These are phyloP conservation scores for Tachina grossa DNA, from an alignment of 2,888 invertebrate genomes.

Conservation along the genomic window DNA sequence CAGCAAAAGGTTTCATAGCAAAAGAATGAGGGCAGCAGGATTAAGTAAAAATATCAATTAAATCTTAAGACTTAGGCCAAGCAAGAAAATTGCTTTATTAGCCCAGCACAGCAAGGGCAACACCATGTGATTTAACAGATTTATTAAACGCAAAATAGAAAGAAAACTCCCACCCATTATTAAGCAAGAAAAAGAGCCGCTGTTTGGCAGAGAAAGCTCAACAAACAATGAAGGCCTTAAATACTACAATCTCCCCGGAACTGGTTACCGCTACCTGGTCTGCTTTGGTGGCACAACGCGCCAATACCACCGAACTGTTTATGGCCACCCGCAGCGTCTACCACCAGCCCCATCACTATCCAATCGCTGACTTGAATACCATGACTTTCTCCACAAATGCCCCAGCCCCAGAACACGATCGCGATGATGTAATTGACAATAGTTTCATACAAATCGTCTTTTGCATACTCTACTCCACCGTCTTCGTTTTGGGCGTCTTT, in stretches of 20 bases:
- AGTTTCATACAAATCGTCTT: conserved; percentile 80
- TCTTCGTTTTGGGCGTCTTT: conserved; percentile 92
- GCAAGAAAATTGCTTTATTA: too few species aligned
- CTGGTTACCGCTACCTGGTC: conserved; percentile 60
- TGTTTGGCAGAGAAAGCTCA: neutral
- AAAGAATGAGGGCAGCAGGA: neutral
- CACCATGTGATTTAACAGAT: neutral
- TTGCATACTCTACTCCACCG: conserved; percentile 80
- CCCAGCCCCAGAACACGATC: conserved; percentile 24
- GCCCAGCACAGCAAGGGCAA: neutral
- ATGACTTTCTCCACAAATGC: conserved; percentile 36
- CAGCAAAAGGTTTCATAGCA: neutral
- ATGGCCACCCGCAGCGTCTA: conserved; percentile 29
- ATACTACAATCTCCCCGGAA: conserved; percentile 42
- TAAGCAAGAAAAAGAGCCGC: neutral
- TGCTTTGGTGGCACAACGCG: conserved; percentile 60
- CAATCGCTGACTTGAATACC: conserved; percentile 30
- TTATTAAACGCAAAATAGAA: neutral
- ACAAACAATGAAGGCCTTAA: conserved; percentile 18
- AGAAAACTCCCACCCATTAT: neutral
- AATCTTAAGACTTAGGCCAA: neutral
- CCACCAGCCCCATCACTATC: conserved; percentile 41
- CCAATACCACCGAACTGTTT: conserved; percentile 51
- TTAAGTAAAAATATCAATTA: conserved; percentile 15
- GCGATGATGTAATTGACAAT: conserved; percentile 77